Evolutionary conservation across 2,113 vertebrate genomes (phyloP).

Genomic region (Pygoscelis adeliae): DNA sequence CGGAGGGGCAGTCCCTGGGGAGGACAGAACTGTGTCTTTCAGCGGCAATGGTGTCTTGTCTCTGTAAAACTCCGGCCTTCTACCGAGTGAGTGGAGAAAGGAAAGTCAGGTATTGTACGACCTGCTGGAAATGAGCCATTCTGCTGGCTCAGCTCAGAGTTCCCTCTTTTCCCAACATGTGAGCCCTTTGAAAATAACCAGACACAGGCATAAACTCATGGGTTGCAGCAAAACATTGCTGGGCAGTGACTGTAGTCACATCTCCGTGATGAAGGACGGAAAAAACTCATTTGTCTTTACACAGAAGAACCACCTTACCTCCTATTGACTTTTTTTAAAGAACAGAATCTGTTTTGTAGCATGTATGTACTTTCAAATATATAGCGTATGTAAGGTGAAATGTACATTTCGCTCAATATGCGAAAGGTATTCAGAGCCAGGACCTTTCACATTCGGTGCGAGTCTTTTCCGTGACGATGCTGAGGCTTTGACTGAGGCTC

Average conservation of each 20-base stretch:
- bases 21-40: neutral
- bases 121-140: neutral
- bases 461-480: neutral
- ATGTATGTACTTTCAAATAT: neutral
- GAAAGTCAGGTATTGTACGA: neutral
- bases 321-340: neutral
- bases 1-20: neutral
- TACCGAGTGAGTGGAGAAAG: neutral
- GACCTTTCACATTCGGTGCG: rapidly evolving
- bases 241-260: neutral
- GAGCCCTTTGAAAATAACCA: neutral
- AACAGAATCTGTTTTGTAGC: neutral
- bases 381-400: neutral
- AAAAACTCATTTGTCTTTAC: neutral
- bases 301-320: neutral
- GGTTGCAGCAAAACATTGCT: neutral
- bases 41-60: neutral
- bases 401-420: rapidly evolving
- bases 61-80: neutral
- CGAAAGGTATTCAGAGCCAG: neutral
- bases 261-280: neutral
- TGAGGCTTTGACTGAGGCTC: neutral
- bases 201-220: neutral
- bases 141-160: neutral
- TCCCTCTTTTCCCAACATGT: neutral